Percentiles rank a stretch among this genome's conserved stretches.
These are phyloP conservation scores for Ptyas mucosa DNA, from an alignment of 2,113 vertebrate species.

Conservation along the genomic window DNA sequence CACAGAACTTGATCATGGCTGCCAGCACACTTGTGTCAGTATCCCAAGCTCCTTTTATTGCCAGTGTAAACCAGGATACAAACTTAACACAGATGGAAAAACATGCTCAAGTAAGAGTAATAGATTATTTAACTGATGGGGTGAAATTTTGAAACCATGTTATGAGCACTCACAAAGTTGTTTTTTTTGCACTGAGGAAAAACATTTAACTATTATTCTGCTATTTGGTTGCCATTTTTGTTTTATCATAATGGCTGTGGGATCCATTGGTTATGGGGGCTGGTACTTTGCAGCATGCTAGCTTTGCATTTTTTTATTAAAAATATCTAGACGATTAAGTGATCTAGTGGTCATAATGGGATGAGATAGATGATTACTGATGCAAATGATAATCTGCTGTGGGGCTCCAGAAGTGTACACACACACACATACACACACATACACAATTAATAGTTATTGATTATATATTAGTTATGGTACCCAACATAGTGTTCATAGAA, in stretches of 20 bases:
- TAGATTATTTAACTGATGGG: background rate
- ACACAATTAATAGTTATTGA: background rate
- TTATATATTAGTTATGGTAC: background rate
- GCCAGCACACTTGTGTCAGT: conserved; percentile 88
- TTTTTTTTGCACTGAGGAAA: background rate
- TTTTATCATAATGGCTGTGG: background rate
- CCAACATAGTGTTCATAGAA: background rate
- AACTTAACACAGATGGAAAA: conserved; percentile 79
- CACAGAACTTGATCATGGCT: conserved; percentile 78
- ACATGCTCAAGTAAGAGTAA: conserved; percentile 77
- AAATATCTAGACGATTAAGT: background rate
- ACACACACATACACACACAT: too few species aligned
- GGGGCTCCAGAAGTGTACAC: background rate
- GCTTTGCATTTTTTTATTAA: background rate
- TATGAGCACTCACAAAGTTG: background rate
- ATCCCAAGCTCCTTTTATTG: conserved; percentile 81
- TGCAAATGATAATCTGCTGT: background rate
- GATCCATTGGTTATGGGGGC: background rate
- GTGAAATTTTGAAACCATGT: background rate
- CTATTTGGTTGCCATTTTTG: background rate
- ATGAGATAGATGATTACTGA: background rate
- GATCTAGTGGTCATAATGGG: background rate
- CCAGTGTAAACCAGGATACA: conserved; percentile 82
- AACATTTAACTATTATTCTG: background rate
- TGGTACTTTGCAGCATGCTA: background rate